Base-by-base conservation (phyloP, 2,888 invertebrate species). In the Electrophaes corylata region DNA sequence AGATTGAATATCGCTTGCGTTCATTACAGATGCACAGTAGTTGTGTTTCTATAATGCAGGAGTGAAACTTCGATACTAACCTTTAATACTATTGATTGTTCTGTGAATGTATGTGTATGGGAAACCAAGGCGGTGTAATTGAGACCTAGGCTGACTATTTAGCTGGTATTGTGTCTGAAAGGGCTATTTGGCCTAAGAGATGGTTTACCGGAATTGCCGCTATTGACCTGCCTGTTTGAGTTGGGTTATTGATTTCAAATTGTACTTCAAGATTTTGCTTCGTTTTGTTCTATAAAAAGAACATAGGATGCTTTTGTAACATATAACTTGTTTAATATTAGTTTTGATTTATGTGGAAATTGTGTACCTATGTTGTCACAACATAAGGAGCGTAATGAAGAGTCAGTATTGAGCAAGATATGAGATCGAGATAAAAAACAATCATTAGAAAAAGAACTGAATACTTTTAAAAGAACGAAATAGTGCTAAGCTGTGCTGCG, bases 121-220 rank as follows among this genome's bases (percentile, higher is more conserved):
- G 87, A 88, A 86, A 81, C 80, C 76, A 55, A 55, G 48, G 44
- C 52, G 43, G 55, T 64, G 78, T 82, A 80, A 83, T 84, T 78
- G 81, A 69, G 69, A 70, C 67, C 52, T 65, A 33, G 33, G 59
- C 50, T 43, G 57, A 60, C 61, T 67, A 62, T 66, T 66, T 66
- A 65, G 64, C 41, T 46, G 50, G 57, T 59, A 48, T 60, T 60
- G 59, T 50, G 56, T 55, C 57, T 57, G 61, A 64, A 65, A 58
- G 62, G 49, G 66, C 49, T 54, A 62, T 61, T 64, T 67, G 60
- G 57, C 43, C 33, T 65, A 65, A 67, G 61, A 62, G 66, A 63
- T 50, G 58, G 59, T 60, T 53, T 52, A 57, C 57, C 18, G 57
- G 59, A 58, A 60, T 56, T 20, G 50, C 19, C 31, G 46, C 12